These are phyloP conservation scores for Erethizon dorsatum DNA, from an alignment of 2,797 vertebrate genomes.

Conservation along the genomic window DNA sequence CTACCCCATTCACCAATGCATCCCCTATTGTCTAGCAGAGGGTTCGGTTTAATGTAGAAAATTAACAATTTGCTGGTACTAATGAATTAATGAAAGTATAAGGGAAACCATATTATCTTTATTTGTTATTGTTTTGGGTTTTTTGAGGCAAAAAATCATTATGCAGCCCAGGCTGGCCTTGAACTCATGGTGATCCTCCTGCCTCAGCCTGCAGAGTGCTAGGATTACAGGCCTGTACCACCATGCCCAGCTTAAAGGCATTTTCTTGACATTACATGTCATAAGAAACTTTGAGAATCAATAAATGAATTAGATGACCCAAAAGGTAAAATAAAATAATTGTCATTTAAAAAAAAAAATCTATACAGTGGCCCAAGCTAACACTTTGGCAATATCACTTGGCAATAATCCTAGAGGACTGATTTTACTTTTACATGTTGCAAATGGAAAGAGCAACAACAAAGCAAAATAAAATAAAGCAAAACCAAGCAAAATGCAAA, in stretches of 20 bases:
- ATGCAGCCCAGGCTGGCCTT: not conserved
- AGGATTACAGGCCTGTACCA: not conserved
- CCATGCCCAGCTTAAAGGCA: not conserved
- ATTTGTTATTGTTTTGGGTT: not conserved
- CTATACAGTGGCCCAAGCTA: not conserved
- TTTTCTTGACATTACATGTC: not conserved
- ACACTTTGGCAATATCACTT: not conserved
- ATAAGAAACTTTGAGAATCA: not conserved
- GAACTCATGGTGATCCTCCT: not conserved
- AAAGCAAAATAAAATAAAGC: not conserved
- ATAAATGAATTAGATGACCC: not conserved
- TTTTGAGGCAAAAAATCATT: not conserved
- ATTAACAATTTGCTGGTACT: not conserved
- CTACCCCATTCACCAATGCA: not conserved
- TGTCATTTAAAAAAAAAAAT: not conserved
- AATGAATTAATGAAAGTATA: not conserved
- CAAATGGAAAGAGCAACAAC: not conserved
- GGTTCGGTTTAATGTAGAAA: not conserved
- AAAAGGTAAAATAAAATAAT: not conserved
- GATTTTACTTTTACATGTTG: not conserved
- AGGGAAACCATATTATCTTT: not conserved
- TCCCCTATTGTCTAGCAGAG: not conserved
- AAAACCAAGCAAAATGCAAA: not conserved
- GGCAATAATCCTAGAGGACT: fast-evolving
- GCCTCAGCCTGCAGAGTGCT: not conserved